Evolutionary conservation across 2,113 vertebrate genomes (phyloP), one percentile per base, ranked within the genome.

Genomic region (Corythoichthys haematopterus): DNA sequence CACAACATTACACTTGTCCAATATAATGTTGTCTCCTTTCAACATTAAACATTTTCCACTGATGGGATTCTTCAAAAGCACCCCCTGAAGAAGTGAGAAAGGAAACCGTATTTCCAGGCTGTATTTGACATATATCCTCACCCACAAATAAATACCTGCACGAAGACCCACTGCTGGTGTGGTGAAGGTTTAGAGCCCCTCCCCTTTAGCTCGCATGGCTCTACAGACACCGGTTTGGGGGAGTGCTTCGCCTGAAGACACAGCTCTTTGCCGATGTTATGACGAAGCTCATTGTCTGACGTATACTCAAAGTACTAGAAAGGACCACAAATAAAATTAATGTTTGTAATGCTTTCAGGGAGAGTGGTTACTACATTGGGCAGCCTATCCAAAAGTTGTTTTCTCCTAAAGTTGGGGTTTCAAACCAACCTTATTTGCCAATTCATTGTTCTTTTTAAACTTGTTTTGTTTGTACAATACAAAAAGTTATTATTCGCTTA

Each of bases 221-320:
- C 90, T 1, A 98, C 75, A 82, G 90, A 92, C 37, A 94, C 88
- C 0, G 66, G 51, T 2, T 87, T 77, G 0, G 73, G n/a, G 0
- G 64, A 61, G 1, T 50, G 0, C 0, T 4, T 65, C 0, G 90
- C 92, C 0, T 93, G 91, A 68, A 99, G 91, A 82, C 97, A 99
- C 8, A 98, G 91, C 88, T 98, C 92, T 82, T 94, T 94, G 2
- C 90, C 94, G 1, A 95, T 93, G 83, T 99, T 98, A 81, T 99
- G 97, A 36, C 97, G 92, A 70, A 99, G 91, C 82, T 99, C 97
- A 50, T 86, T 88, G 70, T 94, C 93, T 40, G 89, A 88, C 0
- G 94, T 89, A 82, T 96, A 96, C 80, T 99, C 97, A 14, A 98
- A 97, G 68, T 98, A 98, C 96, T 98, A 77, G 4, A 64, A n/a